These are phyloP conservation scores for Lymantria monacha DNA, from an alignment of 2,888 invertebrate species.

Conservation along the genomic window DNA sequence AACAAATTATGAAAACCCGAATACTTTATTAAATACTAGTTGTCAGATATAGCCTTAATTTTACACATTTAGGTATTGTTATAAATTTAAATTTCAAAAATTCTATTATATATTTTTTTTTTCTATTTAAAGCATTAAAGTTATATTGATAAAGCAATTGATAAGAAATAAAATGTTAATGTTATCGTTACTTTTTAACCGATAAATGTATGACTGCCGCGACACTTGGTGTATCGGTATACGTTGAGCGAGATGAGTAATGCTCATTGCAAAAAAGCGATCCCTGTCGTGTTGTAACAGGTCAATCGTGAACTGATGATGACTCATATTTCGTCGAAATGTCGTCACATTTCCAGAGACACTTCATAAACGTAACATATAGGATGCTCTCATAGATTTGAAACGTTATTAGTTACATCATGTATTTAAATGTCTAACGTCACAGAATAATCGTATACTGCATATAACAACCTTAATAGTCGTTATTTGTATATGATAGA, in stretches of 20 bases:
- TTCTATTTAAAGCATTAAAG: not conserved
- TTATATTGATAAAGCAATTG: not conserved
- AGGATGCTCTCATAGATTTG: constrained; percentile 21
- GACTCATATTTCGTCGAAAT: constrained; percentile 66
- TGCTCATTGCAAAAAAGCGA: constrained; percentile 59
- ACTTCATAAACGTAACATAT: constrained; percentile 25
- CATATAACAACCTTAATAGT: constrained; percentile 1
- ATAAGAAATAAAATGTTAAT: not conserved
- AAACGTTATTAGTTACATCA: constrained; percentile 46
- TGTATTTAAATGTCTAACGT: constrained; percentile 42
- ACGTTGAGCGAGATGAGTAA: constrained; percentile 58
- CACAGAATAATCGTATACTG: constrained; percentile 37
- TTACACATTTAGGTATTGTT: too few species aligned
- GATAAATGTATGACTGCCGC: constrained; percentile 53
- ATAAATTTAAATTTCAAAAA: too few species aligned
- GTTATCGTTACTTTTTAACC: constrained; percentile 51
- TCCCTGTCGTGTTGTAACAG: constrained; percentile 47
- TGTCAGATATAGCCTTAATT: too few species aligned
- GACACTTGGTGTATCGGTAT: constrained; percentile 40
- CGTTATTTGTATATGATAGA: not conserved
- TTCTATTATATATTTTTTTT: not conserved
- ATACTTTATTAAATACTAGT: too few species aligned
- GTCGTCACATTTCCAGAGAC: constrained; percentile 69
- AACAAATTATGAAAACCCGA: too few species aligned
- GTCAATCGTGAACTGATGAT: constrained; percentile 49